Conservation (phyloP, 1,140 invertebrate genomes). For the Drosophila jambulina region DNA sequence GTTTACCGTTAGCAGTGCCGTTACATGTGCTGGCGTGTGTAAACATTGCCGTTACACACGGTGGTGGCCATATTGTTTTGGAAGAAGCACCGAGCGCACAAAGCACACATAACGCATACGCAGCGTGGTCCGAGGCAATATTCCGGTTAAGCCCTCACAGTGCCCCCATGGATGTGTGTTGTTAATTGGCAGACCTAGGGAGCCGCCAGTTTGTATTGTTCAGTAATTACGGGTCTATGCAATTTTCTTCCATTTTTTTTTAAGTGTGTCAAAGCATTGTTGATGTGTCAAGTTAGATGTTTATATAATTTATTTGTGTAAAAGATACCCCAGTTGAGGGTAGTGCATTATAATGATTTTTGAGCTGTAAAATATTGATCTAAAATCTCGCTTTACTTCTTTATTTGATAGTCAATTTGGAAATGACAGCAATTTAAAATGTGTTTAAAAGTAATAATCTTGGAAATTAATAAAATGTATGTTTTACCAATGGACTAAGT, state of each 20-base stretch:
- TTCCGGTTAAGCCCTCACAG: conserved; percentile 16
- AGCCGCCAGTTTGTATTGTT: neutral
- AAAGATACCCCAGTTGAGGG: neutral
- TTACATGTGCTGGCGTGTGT: conserved; percentile 43
- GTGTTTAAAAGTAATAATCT: neutral
- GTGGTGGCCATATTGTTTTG: conserved; percentile 31
- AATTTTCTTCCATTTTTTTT: neutral
- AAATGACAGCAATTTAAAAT: neutral
- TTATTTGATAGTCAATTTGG: neutral
- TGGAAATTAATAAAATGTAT: rapidly evolving
- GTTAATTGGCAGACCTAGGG: conserved; percentile 1
- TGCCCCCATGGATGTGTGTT: neutral
- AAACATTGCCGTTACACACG: conserved; percentile 46
- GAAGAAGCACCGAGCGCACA: neutral
- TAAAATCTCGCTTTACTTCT: neutral
- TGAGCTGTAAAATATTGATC: neutral
- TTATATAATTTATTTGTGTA: neutral
- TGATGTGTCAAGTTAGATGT: neutral
- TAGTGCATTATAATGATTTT: neutral
- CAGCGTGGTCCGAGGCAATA: conserved; percentile 16
- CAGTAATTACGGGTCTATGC: neutral
- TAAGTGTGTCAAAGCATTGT: neutral
- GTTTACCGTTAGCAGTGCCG: conserved; percentile 29
- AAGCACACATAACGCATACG: conserved; percentile 40
- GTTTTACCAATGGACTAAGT: neutral